A percentile compares a stretch with the other conserved stretches of the same genome.
Conservation (phyloP, 2,888 invertebrate genomes). For the Prostheceraeus crozeri region DNA sequence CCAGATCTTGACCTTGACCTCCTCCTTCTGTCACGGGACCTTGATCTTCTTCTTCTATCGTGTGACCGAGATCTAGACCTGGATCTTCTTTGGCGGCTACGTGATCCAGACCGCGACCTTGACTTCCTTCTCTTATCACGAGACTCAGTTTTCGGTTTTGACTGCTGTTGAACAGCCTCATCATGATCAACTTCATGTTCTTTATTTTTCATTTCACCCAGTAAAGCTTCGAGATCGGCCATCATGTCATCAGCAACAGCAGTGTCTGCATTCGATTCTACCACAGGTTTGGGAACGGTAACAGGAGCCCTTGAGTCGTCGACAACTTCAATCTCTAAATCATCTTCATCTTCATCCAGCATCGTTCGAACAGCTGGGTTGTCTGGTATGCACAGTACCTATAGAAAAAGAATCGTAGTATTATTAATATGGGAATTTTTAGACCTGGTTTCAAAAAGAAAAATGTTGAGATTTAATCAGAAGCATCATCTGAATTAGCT, state of each 20-base stretch:
- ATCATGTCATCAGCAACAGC: slow-evolving; percentile 54
- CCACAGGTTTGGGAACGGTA: slow-evolving; percentile 17
- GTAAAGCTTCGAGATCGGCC: slow-evolving; percentile 56
- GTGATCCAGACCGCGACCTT: slow-evolving; percentile 41
- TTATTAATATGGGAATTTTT: too few species aligned
- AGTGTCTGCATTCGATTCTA: slow-evolving; percentile 42
- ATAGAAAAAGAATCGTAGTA: too few species aligned
- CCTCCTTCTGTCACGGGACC: slow-evolving; percentile 7
- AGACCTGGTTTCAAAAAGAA: too few species aligned
- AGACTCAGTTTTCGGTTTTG: too few species aligned
- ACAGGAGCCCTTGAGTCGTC: too few species aligned
- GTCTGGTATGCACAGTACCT: too few species aligned
- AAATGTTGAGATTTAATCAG: too few species aligned
- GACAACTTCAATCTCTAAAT: slow-evolving; percentile 38
- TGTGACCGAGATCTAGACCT: slow-evolving; percentile 42
- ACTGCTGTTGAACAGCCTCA: slow-evolving; percentile 36
- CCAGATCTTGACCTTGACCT: slow-evolving; percentile 26
- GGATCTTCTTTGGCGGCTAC: slow-evolving; percentile 40
- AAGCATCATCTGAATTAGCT: too few species aligned
- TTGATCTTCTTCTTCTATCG: too few species aligned
- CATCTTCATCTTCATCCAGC: slow-evolving; percentile 38
- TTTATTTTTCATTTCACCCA: slow-evolving; percentile 44
- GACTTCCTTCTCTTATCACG: too few species aligned
- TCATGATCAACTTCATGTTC: slow-evolving; percentile 44
- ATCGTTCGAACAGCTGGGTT: too few species aligned